Base-by-base conservation (phyloP, 2,888 invertebrate species). In the Chrysolina oricalcia region DNA sequence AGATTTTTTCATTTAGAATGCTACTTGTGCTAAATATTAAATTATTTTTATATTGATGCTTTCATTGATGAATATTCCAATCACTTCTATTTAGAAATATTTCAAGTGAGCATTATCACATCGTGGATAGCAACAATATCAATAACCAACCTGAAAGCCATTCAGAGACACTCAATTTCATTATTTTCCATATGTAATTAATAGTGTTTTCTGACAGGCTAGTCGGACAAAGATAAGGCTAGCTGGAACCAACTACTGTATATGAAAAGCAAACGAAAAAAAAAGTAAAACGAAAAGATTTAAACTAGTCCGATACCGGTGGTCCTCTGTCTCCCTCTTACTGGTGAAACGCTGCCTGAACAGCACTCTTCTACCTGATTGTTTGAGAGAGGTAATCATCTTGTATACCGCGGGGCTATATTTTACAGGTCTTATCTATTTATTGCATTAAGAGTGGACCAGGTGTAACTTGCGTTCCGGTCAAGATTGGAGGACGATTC, bases 371-470 rank as follows among this genome's bases (percentile, higher is more conserved):
- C 75, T 73, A 68, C 77, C 75, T 78, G 82, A 83, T 83, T 83
- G 84, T 84, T 83, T 81, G 81, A 82, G 80, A 82, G 79, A 81
- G 78, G 83, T 84, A 84, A 85, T 85, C 83, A 83, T 81, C 81
- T 81, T 78, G 81, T 80, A 77, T 78, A 82, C 83, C 84, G 80
- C 83, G 74, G 82, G 85, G 83, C 83, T 84, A 86, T 86, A 87
- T 86, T 86, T 86, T 86, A 85, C 85, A 82, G 83, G 80, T 81
- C 85, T 86, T 86, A 86, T 87, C 87, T 86, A 87, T 86, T 86
- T 86, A 85, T 85, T 86, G 85, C 86, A 82, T 83, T 83, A 81
- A 82, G 76, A 82, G 80, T 80, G 67, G 81, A 69, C 82, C 85
- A 83, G 78, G 35, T 59, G 65, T 74, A 73, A 40, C 46, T 71